Base-by-base conservation (phyloP, 2,888 invertebrate species). In the Andrena haemorrhoa region DNA sequence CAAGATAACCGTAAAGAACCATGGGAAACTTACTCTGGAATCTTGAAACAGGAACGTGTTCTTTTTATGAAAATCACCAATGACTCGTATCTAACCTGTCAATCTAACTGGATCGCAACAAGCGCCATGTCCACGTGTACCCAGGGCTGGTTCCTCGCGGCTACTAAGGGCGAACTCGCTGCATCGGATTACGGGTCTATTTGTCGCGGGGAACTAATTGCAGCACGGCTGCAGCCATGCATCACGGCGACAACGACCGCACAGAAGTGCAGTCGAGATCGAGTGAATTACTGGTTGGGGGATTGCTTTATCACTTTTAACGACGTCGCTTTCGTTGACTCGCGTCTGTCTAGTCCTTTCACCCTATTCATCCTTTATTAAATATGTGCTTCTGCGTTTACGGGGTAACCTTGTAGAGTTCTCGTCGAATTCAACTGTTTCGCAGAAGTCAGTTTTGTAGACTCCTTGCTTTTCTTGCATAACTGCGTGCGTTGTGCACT, bases 201-300 rank as follows among this genome's bases (percentile, higher is more conserved):
- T 91, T 91, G 90, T 91, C 91, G 85, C 84, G 82, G 69, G 75
- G 73, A 83, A 91, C 88, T 92, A 92, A 92, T 91, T 91, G 89
- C 89, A 86, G 86, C 70, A 69, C 88, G 83, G 83, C 85, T 83
- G 82, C 83, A 66, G 89, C 86, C 85, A 90, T 92, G 89, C 88
- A 92, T 92, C 91, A 91, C 88, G 75, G 58, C 77, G 82, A 69
- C 79, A 79, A 79, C 78, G 82, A 65, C 75, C 69, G 86, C 78
- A 81, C 65, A 80, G 83, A 89, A 86, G 86, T 82, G 86, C 78
- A 74, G 84, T 33, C 80, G 80, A 83, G 78, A 83, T 64, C 80
- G 79, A 79, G 84, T 87, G 89, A 90, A 89, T 90, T 90, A 92
- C 87, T 88, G 87, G 84, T 78, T 80, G 63, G 85, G 63, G 86